Evolutionary conservation across 2,888 invertebrate species (phyloP).

Genomic region (Phaedon cochleariae): DNA sequence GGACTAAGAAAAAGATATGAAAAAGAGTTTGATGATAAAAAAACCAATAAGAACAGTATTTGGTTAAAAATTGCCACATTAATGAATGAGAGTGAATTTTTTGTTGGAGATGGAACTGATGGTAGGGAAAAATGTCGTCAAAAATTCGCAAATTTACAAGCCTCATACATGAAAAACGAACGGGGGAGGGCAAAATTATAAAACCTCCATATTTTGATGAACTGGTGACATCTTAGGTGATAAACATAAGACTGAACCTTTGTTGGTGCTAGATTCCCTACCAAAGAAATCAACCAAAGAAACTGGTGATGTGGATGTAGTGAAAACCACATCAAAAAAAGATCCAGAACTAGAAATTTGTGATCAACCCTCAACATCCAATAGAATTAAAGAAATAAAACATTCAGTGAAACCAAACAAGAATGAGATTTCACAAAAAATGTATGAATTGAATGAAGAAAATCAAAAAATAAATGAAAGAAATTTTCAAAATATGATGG

Average conservation of each 20-base stretch:
- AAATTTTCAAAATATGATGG: neutral
- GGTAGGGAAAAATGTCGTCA: slow-evolving; percentile 28
- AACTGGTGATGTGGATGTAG: too few species aligned
- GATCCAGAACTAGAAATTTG: too few species aligned
- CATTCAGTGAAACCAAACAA: too few species aligned
- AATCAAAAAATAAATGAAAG: too few species aligned
- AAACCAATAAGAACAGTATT: slow-evolving; percentile 22
- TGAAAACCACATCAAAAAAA: too few species aligned
- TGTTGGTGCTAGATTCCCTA: slow-evolving; percentile 17
- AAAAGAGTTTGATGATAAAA: slow-evolving; percentile 21
- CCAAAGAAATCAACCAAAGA: too few species aligned
- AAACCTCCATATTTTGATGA: slow-evolving; percentile 21
- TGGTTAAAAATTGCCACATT: slow-evolving; percentile 19
- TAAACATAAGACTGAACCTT: slow-evolving; percentile 20
- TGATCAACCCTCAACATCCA: too few species aligned
- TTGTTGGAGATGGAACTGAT: slow-evolving; percentile 21
- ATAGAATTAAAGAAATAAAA: too few species aligned
- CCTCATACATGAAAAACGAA: slow-evolving; percentile 20
- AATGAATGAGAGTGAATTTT: slow-evolving; percentile 26
- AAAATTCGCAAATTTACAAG: slow-evolving; percentile 31
- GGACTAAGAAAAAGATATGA: neutral
- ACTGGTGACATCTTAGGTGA: slow-evolving; percentile 14
- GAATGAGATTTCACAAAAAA: too few species aligned
- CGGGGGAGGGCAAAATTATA: slow-evolving; percentile 21
- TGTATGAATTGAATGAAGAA: too few species aligned